Conservation (phyloP, 2,888 invertebrate genomes). For the Agrochola macilenta region DNA sequence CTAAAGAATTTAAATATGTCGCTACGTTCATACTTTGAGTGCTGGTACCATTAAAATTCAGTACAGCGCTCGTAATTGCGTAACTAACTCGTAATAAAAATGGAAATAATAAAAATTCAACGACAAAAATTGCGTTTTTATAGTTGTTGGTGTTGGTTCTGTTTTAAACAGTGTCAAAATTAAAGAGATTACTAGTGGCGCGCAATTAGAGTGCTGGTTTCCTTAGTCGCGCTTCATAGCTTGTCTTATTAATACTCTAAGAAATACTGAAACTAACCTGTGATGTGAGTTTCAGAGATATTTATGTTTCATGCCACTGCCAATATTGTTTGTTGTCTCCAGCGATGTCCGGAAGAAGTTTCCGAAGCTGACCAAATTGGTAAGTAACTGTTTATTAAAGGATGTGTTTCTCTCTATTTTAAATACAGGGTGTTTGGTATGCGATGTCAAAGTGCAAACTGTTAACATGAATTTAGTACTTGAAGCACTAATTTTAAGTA, state of each 20-base stretch:
- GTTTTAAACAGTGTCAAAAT: background rate
- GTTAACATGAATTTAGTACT: background rate
- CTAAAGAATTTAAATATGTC: background rate
- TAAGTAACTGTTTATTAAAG: conserved; percentile 88
- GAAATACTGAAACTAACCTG: conserved; percentile 65
- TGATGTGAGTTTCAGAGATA: conserved; percentile 84
- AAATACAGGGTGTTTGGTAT: background rate
- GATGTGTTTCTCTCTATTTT: background rate
- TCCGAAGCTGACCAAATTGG: conserved; percentile 96
- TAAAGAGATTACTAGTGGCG: background rate
- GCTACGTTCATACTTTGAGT: background rate
- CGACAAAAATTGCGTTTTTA: background rate
- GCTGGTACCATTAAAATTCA: background rate
- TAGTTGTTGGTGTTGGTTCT: background rate
- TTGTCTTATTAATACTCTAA: conserved; percentile 43
- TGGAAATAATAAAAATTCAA: conserved; percentile 13
- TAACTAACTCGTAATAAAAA: conserved; percentile 10
- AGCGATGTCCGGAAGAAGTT: conserved; percentile 97
- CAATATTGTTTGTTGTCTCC: conserved; percentile 91
- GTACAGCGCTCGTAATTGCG: background rate
- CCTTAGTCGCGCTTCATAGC: background rate
- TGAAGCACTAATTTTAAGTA: no score
- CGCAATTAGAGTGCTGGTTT: background rate
- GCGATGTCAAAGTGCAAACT: no score
- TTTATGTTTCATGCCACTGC: conserved; percentile 85